A percentile compares a stretch with the other conserved stretches of the same genome.
phyloP scores from a whole-genome alignment of 2,888 invertebrate genomes.

The Linnaemya vulpina region DNA sequence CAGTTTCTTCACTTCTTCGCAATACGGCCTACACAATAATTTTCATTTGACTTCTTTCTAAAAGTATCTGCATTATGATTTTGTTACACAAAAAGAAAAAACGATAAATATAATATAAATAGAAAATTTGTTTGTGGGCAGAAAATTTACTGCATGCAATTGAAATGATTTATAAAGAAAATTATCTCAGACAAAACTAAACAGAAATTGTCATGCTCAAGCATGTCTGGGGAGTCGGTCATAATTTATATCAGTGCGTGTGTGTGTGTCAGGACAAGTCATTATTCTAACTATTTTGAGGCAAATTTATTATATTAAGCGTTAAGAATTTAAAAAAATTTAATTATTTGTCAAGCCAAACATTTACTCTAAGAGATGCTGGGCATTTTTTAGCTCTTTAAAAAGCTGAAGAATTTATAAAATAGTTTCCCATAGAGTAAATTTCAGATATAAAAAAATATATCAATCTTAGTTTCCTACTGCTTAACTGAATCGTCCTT shows the following conservation, averaged over 20 bases:
- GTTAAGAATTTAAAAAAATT: not conserved
- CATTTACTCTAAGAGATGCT: no score
- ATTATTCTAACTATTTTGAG: slow-evolving; percentile 56
- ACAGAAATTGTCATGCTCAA: not conserved
- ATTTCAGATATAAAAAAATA: no score
- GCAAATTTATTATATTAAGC: slow-evolving; percentile 55
- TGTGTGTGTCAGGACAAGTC: slow-evolving; percentile 61
- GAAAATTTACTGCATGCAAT: slow-evolving; percentile 59
- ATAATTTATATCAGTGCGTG: slow-evolving; percentile 66
- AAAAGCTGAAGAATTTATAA: no score
- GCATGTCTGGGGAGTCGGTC: slow-evolving; percentile 9
- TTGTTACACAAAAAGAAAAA: not conserved
- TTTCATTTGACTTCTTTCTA: slow-evolving; percentile 7
- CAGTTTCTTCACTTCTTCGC: slow-evolving; percentile 26
- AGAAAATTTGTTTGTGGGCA: slow-evolving; percentile 54
- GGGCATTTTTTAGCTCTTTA: no score
- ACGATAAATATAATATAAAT: not conserved
- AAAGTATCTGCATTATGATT: slow-evolving; percentile 16
- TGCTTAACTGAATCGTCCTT: no score
- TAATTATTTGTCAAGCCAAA: not conserved
- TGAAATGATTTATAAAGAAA: slow-evolving; percentile 61
- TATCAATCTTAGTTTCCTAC: no score
- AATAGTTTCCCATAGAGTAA: no score
- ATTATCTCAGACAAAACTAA: slow-evolving; percentile 18
- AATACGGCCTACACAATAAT: not conserved